Conservation (phyloP, 2,888 invertebrate species). For the Clistopyga incitator region DNA sequence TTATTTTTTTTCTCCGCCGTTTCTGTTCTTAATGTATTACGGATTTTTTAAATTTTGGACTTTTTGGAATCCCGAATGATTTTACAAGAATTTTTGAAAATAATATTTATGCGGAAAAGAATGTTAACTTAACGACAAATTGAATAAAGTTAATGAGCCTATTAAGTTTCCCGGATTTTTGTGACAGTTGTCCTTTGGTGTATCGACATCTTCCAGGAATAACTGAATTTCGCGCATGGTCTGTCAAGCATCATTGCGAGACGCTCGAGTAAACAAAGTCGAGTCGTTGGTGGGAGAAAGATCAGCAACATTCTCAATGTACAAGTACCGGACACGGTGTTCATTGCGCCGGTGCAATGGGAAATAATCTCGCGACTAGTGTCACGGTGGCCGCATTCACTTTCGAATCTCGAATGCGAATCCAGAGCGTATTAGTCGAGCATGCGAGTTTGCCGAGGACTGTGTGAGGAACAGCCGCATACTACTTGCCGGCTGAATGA, state of each 20-base stretch:
- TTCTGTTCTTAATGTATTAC: not conserved
- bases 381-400: conserved; percentile 55
- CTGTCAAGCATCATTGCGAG: conserved; percentile 12
- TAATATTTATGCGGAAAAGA: no score
- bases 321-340: conserved; percentile 25
- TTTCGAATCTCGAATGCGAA: conserved; percentile 60
- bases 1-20: not conserved
- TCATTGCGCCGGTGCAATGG: conserved; percentile 17
- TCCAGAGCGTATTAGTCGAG: conserved; percentile 49
- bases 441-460: conserved; percentile 60
- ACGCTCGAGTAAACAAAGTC: conserved; percentile 10
- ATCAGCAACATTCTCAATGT: conserved; percentile 16
- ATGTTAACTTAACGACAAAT: no score
- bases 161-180: not conserved
- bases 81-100: no score
- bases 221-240: conserved; percentile 24
- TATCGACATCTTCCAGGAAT: conserved; percentile 2
- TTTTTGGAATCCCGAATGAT: not conserved
- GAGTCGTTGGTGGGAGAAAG: not conserved
- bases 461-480: conserved; percentile 34
- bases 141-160: no score
- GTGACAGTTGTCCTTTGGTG: not conserved
- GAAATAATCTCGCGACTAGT: conserved; percentile 1
- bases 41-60: not conserved
- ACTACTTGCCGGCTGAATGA: not conserved